Conservation (phyloP, 2,113 vertebrate genomes). For the Geococcyx californianus region DNA sequence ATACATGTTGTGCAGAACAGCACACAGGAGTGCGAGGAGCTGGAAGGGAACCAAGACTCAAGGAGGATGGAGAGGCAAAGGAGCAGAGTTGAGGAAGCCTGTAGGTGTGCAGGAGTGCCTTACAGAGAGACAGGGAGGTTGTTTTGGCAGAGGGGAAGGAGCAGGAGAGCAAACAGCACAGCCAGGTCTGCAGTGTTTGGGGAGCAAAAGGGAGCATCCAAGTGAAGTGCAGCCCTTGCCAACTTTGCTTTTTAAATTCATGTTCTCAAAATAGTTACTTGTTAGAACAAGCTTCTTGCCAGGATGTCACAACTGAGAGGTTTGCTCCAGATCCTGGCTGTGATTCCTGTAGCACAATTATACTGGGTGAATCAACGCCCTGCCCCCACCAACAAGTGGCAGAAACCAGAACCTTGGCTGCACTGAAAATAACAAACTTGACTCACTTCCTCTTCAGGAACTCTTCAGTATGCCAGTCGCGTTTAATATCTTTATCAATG, state of each 20-base stretch:
- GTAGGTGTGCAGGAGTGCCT: background rate
- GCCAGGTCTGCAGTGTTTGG: background rate
- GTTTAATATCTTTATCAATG: no score
- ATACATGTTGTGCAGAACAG: accelerated
- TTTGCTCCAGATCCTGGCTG: constrained; percentile 48
- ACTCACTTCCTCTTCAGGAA: constrained; percentile 39
- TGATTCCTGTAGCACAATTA: background rate
- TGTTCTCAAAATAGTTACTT: constrained; percentile 42
- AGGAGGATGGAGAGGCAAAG: background rate
- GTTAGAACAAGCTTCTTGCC: constrained; percentile 43
- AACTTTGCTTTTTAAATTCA: background rate
- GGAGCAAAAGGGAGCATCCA: background rate
- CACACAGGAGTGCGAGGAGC: accelerated
- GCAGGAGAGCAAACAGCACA: background rate
- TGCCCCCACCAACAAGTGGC: background rate
- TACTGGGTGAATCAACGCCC: background rate
- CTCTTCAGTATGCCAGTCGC: background rate
- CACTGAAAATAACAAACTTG: constrained; percentile 20
- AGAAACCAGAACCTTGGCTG: constrained; percentile 5
- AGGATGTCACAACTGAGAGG: constrained; percentile 30
- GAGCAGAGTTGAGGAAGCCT: background rate
- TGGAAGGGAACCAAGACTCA: background rate
- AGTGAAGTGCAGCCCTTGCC: background rate
- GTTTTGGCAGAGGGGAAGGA: background rate
- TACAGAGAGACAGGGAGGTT: background rate